Percentiles rank a stretch among this genome's conserved stretches.
Evolutionary conservation across 2,113 vertebrate genomes (phyloP).

Genomic region (Tor tambroides): DNA sequence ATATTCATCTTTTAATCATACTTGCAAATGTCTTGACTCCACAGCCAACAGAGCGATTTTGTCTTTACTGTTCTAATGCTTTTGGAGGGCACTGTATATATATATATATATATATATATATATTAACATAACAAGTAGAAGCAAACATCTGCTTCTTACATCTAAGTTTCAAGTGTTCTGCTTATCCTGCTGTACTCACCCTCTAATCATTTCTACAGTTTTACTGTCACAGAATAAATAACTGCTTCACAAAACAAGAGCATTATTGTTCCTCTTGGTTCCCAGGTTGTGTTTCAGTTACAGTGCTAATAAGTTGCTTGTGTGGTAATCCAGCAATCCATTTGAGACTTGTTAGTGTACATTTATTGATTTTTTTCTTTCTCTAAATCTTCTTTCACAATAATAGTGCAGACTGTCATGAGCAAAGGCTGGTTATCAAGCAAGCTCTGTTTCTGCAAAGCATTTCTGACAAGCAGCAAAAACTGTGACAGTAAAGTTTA

Average conservation of each 20-base stretch:
- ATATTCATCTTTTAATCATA: no score
- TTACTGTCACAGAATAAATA: no score
- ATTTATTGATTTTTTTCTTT: neutral
- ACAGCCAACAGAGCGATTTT: no score
- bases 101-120: no score
- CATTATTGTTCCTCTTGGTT: neutral
- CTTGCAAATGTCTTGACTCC: no score
- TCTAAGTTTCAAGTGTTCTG: no score
- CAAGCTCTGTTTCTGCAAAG: neutral
- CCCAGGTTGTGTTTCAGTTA: neutral
- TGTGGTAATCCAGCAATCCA: neutral
- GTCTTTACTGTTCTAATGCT: no score
- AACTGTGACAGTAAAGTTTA: neutral
- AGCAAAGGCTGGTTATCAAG: neutral
- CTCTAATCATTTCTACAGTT: no score
- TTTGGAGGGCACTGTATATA: no score
- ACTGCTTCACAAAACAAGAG: neutral
- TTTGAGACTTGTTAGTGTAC: conserved; percentile 25
- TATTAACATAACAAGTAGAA: no score
- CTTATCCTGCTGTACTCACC: no score
- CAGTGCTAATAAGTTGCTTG: neutral
- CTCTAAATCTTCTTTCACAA: neutral
- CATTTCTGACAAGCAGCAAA: neutral
- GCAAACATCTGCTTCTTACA: no score
- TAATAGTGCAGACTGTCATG: conserved; percentile 7